Evolutionary conservation across 1,140 invertebrate genomes (phyloP), one percentile per base, ranked within the genome.

Genomic region (Brachionus asplanchnoidis): DNA sequence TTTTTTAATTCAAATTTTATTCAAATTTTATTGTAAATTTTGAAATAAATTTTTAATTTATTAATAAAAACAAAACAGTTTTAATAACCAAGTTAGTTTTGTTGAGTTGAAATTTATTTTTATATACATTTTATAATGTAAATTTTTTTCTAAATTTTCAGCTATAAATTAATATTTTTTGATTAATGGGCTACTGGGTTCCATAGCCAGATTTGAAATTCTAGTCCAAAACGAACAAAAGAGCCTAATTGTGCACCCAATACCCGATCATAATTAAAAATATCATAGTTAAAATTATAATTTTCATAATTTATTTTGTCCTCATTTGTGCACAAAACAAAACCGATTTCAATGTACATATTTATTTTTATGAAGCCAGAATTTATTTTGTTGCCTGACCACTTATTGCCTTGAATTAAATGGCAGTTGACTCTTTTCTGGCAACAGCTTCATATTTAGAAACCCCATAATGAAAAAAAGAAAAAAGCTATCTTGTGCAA

Each of bases 241-340:
- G 17, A 60, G 6, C 53, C 6, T 20, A 60, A 23, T 20, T 23
- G 5, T 60, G n/a, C 53, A 60, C 53, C 53, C 17, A 60, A 26
- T 9, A 20, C 53, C 20, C n/a, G 53, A 60, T 60, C 53, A 60
- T 60, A 20, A 60, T 60, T 26, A n/a, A 20, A 60, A 60, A 60
- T 60, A 60, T 26, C 20, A n/a, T 60, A 4, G 2, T 60, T 60
- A 23, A 8, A 60, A 60, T 20, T 60, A 20, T 20, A 60, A 60
- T 60, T 60, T 60, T 60, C 53, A 60, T 60, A 60, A 60, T 60
- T 60, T 60, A 60, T 60, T 60, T 60, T 60, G 53, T 60, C 53
- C 20, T 60, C 53, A 60, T 60, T 60, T 60, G 53, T 60, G 53
- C 53, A 60, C 53, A 60, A 60, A 60, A 60, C 17, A 60, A 56